A percentile compares a stretch with the other conserved stretches of the same genome.
Conservation (phyloP, 2,888 invertebrate species). For the Hanleya hanleyi region DNA sequence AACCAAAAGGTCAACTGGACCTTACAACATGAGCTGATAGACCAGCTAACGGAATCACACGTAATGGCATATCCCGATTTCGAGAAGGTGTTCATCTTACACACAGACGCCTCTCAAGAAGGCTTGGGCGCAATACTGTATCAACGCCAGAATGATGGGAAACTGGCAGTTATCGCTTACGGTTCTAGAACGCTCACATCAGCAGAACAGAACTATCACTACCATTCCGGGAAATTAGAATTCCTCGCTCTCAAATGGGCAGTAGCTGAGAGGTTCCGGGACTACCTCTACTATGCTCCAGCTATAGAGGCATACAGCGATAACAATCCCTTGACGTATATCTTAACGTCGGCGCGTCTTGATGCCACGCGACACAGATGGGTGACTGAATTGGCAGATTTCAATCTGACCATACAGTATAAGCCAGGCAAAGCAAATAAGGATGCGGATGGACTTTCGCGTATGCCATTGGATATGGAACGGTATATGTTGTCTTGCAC, state of each 20-base stretch:
- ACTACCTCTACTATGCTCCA: slow-evolving; percentile 25
- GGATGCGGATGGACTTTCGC: slow-evolving; percentile 21
- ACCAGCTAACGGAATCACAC: background rate
- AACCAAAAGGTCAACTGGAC: slow-evolving; percentile 4
- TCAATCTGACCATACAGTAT: slow-evolving; percentile 14
- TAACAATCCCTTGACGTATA: slow-evolving; percentile 20
- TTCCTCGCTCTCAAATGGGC: slow-evolving; percentile 29
- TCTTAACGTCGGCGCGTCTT: slow-evolving; percentile 13
- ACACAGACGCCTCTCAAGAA: slow-evolving; percentile 19
- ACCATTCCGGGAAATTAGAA: slow-evolving; percentile 22
- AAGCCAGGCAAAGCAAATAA: slow-evolving; percentile 18
- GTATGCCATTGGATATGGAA: slow-evolving; percentile 19
- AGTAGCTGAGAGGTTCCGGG: slow-evolving; percentile 17
- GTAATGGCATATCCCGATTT: slow-evolving; percentile 14
- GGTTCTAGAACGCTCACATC: slow-evolving; percentile 20
- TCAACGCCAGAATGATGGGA: slow-evolving; percentile 15
- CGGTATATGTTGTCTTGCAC: slow-evolving; percentile 15
- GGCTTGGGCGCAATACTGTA: slow-evolving; percentile 21
- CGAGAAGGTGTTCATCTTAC: slow-evolving; percentile 6
- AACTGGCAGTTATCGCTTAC: slow-evolving; percentile 14
- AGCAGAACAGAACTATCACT: slow-evolving; percentile 6
- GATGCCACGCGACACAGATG: slow-evolving; percentile 15
- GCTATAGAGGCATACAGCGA: slow-evolving; percentile 13
- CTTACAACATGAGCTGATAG: slow-evolving; percentile 5
- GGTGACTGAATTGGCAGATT: slow-evolving; percentile 17